phyloP scores from a whole-genome alignment of 2,113 vertebrate species.

The Dolichallabes microphthalmus region DNA sequence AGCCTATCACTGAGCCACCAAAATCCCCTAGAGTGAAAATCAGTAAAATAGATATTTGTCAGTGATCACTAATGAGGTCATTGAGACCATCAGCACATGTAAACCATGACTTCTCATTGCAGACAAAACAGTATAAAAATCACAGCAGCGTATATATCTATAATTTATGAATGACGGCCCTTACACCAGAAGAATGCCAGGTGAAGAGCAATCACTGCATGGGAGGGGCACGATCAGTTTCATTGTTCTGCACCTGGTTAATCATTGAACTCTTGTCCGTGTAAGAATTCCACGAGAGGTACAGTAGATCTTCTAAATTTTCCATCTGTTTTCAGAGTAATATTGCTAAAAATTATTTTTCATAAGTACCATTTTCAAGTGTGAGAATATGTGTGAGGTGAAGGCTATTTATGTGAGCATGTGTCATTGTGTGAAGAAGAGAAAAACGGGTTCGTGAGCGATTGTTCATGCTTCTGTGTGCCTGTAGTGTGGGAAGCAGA shows the following conservation, averaged over 20 bases:
- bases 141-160: neutral
- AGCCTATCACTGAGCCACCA: no score
- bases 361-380: slow-evolving; percentile 36
- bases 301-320: neutral
- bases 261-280: neutral
- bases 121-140: slow-evolving; percentile 23
- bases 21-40: neutral
- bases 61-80: slow-evolving; percentile 16
- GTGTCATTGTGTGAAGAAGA: slow-evolving; percentile 48
- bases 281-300: neutral
- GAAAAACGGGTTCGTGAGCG: slow-evolving; percentile 35
- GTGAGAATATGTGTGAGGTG: slow-evolving; percentile 45
- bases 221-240: neutral
- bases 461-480: slow-evolving; percentile 37
- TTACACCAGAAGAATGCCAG: neutral
- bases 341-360: slow-evolving; percentile 23
- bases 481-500: slow-evolving; percentile 23
- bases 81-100: neutral
- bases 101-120: slow-evolving; percentile 15
- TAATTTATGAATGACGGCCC: neutral
- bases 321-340: slow-evolving; percentile 15
- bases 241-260: neutral
- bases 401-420: slow-evolving; percentile 46
- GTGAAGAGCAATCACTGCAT: neutral
- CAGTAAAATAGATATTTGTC: neutral